Conservation (phyloP, 1,140 invertebrate species). For the Latrodectus geometricus region DNA sequence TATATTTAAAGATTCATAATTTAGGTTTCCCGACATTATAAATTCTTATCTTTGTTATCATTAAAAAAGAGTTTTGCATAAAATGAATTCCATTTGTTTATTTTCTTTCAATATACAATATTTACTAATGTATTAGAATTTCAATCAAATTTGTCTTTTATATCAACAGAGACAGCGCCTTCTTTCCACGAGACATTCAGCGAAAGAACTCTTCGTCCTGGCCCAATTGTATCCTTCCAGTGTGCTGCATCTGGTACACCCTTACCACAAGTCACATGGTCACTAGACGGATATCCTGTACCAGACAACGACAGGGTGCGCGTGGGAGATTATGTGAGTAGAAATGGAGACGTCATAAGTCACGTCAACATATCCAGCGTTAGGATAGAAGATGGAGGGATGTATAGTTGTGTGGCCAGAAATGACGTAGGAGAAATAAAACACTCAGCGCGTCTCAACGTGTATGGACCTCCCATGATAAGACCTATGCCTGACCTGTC, state of each 20-base stretch:
- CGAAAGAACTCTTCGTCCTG: conserved; percentile 35
- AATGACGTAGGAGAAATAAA: conserved; percentile 91
- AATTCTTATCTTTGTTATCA: too few relatives aligned
- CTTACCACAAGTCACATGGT: conserved; percentile 62
- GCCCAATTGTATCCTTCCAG: conserved; percentile 59
- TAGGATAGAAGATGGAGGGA: conserved; percentile 91
- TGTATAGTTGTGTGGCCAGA: conserved; percentile 90
- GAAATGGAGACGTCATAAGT: conserved; percentile 87
- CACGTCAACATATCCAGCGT: conserved; percentile 93
- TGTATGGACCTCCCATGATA: conserved; percentile 90
- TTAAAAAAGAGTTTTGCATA: too few relatives aligned
- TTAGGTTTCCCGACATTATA: too few relatives aligned
- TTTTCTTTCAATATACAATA: too few relatives aligned
- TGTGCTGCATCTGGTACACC: conserved; percentile 63
- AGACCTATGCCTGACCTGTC: conserved; percentile 78
- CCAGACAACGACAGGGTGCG: conserved; percentile 64
- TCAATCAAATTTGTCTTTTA: neutral
- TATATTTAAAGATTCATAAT: too few relatives aligned
- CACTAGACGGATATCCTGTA: conserved; percentile 64
- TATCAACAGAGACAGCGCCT: conserved; percentile 66
- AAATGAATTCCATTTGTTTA: too few relatives aligned
- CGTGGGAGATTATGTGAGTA: conserved; percentile 66
- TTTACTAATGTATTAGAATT: too few relatives aligned
- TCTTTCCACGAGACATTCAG: conserved; percentile 50
- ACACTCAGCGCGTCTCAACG: conserved; percentile 88